Evolutionary conservation across 2,797 vertebrate species (phyloP), one percentile per base, ranked within the genome.

Genomic region (Kryptopterus vitreolus): DNA sequence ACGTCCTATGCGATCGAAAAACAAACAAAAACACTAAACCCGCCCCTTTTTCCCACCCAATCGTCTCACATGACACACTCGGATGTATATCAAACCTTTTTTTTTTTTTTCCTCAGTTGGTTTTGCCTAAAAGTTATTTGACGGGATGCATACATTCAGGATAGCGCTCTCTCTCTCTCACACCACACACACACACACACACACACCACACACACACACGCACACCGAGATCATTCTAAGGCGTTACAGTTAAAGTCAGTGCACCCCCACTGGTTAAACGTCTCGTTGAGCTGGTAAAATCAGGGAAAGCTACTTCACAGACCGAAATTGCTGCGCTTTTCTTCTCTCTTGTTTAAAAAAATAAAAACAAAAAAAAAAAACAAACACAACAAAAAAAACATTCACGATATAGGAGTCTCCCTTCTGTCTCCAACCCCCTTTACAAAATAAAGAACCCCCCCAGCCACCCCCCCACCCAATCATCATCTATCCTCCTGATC

Each of bases 71-170:
- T 90, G 91, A 93, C 90, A 82, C 91, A 88, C 92, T 89, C 77
- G 76, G 87, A 93, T 90, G 92, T 88, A 90, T 92, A 91, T 93
- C 89, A 86, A 94, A 92, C 92, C 92, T 92, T 94, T 93, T 81
- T 76, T 86, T 90, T 85, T 74, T 72, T 0, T 33, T 43, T 6
- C 38, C 38, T 4, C 2, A n/a, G n/a, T n/a, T n/a, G n/a, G n/a
- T 38, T 79, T 80, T 81, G 86, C 81, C 83, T 88, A 88, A 77
- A 62, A 77, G 6, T 65, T 55, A 35, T 87, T 83, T 81, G 62
- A 82, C 89, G 87, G 87, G 88, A 81, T 86, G 88, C 86, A 89
- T 86, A 90, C 89, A 89, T 87, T 90, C 85, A 83, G 38, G 77
- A 66, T 16, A 75, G 24, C 38, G 13, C 46, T 50, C 66, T 11